Evolutionary conservation across 1,140 invertebrate species (phyloP), one percentile per base, ranked within the genome.

Genomic region (Holcopasites calliopsidis): DNA sequence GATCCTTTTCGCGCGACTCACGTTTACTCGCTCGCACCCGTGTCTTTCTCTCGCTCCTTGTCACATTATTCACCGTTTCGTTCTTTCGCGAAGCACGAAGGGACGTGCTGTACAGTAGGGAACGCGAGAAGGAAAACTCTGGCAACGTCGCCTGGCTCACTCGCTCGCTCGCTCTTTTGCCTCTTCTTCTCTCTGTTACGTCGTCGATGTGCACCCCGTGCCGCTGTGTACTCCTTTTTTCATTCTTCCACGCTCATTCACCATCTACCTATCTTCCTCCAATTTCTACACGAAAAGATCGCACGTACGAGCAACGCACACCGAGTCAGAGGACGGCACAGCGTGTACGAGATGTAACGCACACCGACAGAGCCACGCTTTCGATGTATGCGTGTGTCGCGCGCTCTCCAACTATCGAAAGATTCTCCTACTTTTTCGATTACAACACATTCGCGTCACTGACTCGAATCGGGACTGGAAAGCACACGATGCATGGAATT

Each of bases 141-240:
- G 88, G 88, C 87, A 88, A 89, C 88, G 85, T 88, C 84, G 88
- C 86, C 84, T 83, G 65, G 76, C 76, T 70, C 74, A 40, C 58
- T 71, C 76, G 13, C 80, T 52, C 57, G 40, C 57, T 72, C 47
- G 58, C 44, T 81, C 70, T 57, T 64, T 73, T 66, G 61, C 79
- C 60, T 75, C 70, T 64, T 71, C 57, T 77, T 76, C 72, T 76
- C 49, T 77, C 66, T 64, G 61, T 57, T 50, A 57, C 72, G 65
- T 65, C 62, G 71, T 62, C 73, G 73, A 47, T 69, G 52, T 35
- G 40, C 72, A 75, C 50, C 52, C 33, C 38, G 40, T 65, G 58
- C 38, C 40, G 0, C 58, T 54, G 11, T 64, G 16, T 33, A 57
- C 62, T 71, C 68, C 70, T 74, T 82, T 78, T 82, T 79, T 68